Base-by-base conservation (phyloP, 2,113 vertebrate species). In the Pseudopodoces humilis region DNA sequence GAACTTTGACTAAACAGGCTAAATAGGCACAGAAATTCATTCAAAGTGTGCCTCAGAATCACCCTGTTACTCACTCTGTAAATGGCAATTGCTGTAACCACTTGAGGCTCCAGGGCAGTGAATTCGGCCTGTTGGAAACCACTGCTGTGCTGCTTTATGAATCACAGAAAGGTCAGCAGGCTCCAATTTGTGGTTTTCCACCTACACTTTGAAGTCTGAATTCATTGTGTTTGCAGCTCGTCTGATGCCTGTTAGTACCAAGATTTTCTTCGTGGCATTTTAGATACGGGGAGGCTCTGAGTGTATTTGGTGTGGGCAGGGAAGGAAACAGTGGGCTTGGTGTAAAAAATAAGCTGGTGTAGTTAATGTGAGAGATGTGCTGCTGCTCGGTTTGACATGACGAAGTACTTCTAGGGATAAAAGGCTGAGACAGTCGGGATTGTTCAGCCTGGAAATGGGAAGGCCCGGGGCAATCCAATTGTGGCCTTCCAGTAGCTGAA, bases 151-250 rank as follows among this genome's bases (percentile, higher is more conserved):
- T 37, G 12, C 83, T 83, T 69, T 37, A 70, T 96, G 94, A 95
- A 75, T 97, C 92, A 94, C 52, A 49, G 64, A 46, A 59, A 67
- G 87, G 85, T 83, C 83, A 84, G 75, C 43, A 86, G 81, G 78
- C 56, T 89, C 56, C 80, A 76, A 92, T 96, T 96, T 96, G 94
- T 81, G 93, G 90, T 90, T 97, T 97, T 21, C 86, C 90, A 95
- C 95, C 83, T 92, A 41, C 88, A 78, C 94, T 84, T 95, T 96
- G 88, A 96, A 93, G 94, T 69, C 68, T 49, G 31, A 82, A 64
- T 93, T 81, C 31, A 30, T 25, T 76, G 68, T 55, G 33, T 75
- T 83, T 92, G 83, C 62, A 92, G 63, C 90, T 92, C 84, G 88
- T 56, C 75, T 81, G 88, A 72, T 96, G 79, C 60, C 37, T 81